Evolutionary conservation across 2,797 vertebrate species (phyloP), one percentile per base, ranked within the genome.

Genomic region (Sebastes elongatus): DNA sequence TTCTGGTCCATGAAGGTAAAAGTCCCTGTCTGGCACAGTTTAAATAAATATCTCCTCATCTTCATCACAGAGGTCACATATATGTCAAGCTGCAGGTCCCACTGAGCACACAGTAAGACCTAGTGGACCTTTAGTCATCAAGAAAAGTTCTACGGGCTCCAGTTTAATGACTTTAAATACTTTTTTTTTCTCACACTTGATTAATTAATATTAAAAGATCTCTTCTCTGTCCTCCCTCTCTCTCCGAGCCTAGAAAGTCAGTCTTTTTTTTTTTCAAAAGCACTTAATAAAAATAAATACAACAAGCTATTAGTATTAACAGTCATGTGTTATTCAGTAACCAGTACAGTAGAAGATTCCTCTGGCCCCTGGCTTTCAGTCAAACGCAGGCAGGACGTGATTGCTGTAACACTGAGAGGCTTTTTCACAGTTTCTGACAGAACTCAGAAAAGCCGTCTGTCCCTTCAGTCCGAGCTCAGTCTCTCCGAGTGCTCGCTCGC

Each of bases 101-200:
- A 88, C 91, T 86, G 91, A 91, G 79, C 74, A 64, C 89, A 66
- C 83, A 90, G 88, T 89, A 95, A 96, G 94, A 96, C 96, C 94
- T 95, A 94, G 93, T 94, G 95, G 97, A 97, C 96, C 95, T 95
- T 86, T 69, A 88, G 86, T 96, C 95, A 96, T 95, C 90, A 91
- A 96, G 96, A 97, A 95, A 96, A 96, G 95, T 96, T 97, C 95
- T 95, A 97, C 96, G 97, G 97, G 97, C 97, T 99, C 98, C 98
- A 99, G 98, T 99, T 99, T 98, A 97, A 97, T 97, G 95, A 97
- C 84, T 98, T 99, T 99, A 99, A 99, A 99, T 99, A 99, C 86
- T 22, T 95, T 96, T 90, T 90, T 96, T 85, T 82, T 77, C 81
- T 95, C 96, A 97, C 95, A 94, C 96, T 97, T 96, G 96, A 96